Base-by-base conservation (phyloP, 1,140 invertebrate genomes). In the Pogonognathellus flavescens region DNA sequence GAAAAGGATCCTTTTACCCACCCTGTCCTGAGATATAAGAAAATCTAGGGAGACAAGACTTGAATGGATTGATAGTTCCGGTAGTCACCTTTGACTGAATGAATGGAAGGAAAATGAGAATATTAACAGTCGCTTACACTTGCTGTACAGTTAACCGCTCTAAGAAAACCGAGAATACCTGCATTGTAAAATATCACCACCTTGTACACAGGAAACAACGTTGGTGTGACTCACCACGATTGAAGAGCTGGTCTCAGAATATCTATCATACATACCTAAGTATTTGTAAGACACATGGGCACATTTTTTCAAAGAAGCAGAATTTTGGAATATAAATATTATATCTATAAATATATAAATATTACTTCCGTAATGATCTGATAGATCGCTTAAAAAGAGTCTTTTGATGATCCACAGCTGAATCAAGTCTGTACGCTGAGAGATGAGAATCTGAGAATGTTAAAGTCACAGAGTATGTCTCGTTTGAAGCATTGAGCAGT, bases 171-270 rank as follows among this genome's bases (percentile, higher is more conserved):
- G 70, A 50, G 41, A 50, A 76, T 16, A 16, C 41, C 31, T 31
- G 31, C 70, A 76, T 49, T 76, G 70, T 76, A 76, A 76, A 49
- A 76, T 76, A 76, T 31, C 22, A 76, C 41, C 70, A 76, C 41
- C 70, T 49, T 66, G 25, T 66, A 66, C 62, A 66, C 62, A 66
- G 62, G 62, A 66, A 66, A 76, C 70, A 76, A 76, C 70, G 70
- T 76, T 76, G 70, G 70, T 76, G 70, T 76, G 70, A 76, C 70
- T 76, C 70, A 76, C 70, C 70, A 76, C 70, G 70, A 76, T 76
- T 76, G 70, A 76, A 76, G 62, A 66, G 70, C 70, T 76, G 70
- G 70, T 76, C 70, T 76, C 70, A 76, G 66, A 76, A 76, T 76
- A 76, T 76, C 70, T 41, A 76, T 76, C 70, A 76, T 76, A 76